phyloP scores from a whole-genome alignment of 2,888 invertebrate species.

The Bombylius discolor region DNA sequence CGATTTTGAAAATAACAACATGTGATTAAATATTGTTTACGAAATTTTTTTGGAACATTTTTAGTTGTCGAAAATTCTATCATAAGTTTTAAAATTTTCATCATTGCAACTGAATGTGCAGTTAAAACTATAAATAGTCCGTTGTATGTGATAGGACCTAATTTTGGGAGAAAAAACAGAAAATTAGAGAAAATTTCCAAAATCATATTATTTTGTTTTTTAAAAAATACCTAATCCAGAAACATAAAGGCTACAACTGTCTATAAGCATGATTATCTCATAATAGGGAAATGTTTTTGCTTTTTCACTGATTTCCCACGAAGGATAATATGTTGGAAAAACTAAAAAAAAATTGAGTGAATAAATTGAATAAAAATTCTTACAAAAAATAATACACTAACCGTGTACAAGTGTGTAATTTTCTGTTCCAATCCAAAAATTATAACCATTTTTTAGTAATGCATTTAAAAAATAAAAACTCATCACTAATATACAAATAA shows the following conservation, averaged over 20 bases:
- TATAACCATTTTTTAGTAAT: not conserved
- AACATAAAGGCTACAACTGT: not conserved
- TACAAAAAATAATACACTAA: not conserved
- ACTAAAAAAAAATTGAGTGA: not conserved
- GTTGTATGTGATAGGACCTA: not conserved
- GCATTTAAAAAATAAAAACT: not conserved
- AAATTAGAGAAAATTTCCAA: not conserved
- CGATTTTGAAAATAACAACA: not conserved
- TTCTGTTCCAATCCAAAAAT: not conserved
- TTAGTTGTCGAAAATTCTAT: not conserved
- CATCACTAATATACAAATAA: not conserved
- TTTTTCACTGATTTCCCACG: not conserved
- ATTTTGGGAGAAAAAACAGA: not conserved
- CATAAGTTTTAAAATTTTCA: not conserved
- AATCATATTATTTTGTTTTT: too few species aligned
- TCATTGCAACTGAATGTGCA: not conserved
- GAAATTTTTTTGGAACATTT: not conserved
- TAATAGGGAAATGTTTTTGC: not conserved
- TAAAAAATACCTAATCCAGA: not conserved
- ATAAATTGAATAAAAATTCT: too few species aligned
- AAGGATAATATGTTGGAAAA: not conserved
- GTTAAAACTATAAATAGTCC: not conserved
- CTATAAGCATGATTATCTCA: not conserved
- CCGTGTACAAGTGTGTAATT: not conserved
- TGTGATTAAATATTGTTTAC: not conserved